Base-by-base conservation (phyloP, 2,888 invertebrate genomes). In the Norana najaformis region DNA sequence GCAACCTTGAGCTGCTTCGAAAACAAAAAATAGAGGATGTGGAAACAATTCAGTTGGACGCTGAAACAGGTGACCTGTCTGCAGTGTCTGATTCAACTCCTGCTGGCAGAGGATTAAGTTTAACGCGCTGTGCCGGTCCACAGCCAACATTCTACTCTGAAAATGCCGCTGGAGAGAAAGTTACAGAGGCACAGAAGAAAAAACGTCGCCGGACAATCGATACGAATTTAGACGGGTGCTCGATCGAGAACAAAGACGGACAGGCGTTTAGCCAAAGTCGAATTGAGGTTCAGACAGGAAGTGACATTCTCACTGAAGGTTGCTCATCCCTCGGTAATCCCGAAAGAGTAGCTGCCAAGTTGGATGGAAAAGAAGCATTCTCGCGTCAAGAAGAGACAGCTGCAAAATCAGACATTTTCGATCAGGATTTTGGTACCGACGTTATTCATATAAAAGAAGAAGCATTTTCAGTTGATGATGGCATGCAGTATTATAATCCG, bases 401-500 rank as follows among this genome's bases (percentile, higher is more conserved):
- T 11, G 13, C 69, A 69, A 69, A 69, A n/a, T 69, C 69, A 69
- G 69, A 69, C 69, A 69, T 69, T 69, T 69, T 69, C 69, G 16
- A n/a, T 69, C 30, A 69, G 69, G 69, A 69, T n/a, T 69, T 69
- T 69, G 69, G n/a, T 5, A n/a, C 69, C 11, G 69, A 69, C 16
- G 69, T 69, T n/a, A 69, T 69, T 69, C 69, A 69, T n/a, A 69
- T 69, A 30, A 69, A 69, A n/a, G 69, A 69, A n/a, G 69, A 69
- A 69, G 69, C 69, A n/a, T 69, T 69, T n/a, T 69, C 69, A n/a
- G 16, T 69, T 30, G 69, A 69, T 16, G 69, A 69, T 16, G 69
- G 69, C 30, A 69, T 69, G 69, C 69, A 69, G 69, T 69, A 69
- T 69, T 69, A 69, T n/a, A 69, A 69, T n/a, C 69, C 69, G 69